Conservation (phyloP, 2,113 vertebrate species). For the Ammodytes dubius region DNA sequence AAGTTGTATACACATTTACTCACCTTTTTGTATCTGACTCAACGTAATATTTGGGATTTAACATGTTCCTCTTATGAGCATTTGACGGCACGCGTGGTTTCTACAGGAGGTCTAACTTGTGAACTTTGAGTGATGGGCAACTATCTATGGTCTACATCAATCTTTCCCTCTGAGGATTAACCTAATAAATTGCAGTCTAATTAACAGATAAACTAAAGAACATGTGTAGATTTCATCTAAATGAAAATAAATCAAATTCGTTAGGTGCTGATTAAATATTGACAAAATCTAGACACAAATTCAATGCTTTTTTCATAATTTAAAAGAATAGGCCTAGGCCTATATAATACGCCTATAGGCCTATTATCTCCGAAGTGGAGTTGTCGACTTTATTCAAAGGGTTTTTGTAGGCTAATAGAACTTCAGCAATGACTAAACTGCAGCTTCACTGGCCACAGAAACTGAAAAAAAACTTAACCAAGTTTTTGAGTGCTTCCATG, state of each 20-base stretch:
- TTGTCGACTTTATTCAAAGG: not conserved
- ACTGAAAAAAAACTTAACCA: slow-evolving; percentile 16
- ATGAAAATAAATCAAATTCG: not conserved
- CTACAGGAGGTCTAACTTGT: slow-evolving; percentile 9
- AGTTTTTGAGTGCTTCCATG: slow-evolving; percentile 37
- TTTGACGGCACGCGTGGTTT: not conserved
- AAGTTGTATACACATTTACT: not conserved
- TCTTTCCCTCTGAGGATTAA: not conserved
- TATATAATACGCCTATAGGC: no score
- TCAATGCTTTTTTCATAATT: not conserved
- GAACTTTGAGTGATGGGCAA: not conserved
- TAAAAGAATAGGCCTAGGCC: no score
- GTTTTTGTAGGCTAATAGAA: not conserved
- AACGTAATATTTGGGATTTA: not conserved
- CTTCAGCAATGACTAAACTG: slow-evolving; percentile 33
- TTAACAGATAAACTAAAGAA: not conserved
- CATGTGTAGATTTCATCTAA: not conserved
- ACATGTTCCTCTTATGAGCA: not conserved
- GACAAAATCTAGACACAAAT: no score
- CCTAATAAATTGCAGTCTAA: not conserved
- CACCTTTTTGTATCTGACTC: rapidly evolving
- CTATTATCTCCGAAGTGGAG: not conserved
- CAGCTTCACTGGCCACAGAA: slow-evolving; percentile 36
- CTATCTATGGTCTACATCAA: not conserved
- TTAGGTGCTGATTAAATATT: not conserved